Conservation (phyloP, 37 sponge, comb jelly and placozoan genomes). For the Diacarnus erythraeanus region DNA sequence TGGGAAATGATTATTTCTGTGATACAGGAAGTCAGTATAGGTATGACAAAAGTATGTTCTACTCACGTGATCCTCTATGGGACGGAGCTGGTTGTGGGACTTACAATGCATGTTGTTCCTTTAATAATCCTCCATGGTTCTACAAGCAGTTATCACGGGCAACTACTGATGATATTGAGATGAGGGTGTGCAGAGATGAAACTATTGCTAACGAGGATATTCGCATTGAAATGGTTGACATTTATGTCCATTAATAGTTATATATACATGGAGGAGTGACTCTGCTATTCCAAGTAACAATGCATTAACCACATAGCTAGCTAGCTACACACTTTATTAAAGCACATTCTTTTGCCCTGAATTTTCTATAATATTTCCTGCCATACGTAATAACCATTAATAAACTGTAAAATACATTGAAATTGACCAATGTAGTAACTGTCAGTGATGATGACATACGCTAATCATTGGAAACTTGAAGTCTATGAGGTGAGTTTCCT, state of each 20-base stretch:
- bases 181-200: not conserved
- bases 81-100: not conserved
- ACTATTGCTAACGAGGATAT: not conserved
- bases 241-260: not conserved
- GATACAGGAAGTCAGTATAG: not conserved
- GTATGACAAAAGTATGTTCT: not conserved
- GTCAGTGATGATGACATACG: too few relatives aligned
- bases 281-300: too few relatives aligned
- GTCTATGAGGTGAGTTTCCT: too few relatives aligned
- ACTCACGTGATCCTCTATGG: not conserved
- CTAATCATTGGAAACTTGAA: too few relatives aligned
- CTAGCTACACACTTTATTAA: too few relatives aligned
- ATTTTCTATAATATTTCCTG: too few relatives aligned
- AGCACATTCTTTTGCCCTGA: too few relatives aligned
- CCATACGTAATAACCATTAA: too few relatives aligned
- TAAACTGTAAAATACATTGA: too few relatives aligned
- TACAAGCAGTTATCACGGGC: not conserved
- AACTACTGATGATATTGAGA: not conserved
- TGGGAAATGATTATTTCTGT: not conserved
- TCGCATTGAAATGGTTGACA: not conserved
- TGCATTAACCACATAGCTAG: too few relatives aligned
- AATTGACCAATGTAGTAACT: too few relatives aligned
- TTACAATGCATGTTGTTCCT: not conserved
- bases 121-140: not conserved
- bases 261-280: too few relatives aligned